phyloP scores from a whole-genome alignment of 2,113 vertebrate genomes.

The Lichenostomus cassidix region DNA sequence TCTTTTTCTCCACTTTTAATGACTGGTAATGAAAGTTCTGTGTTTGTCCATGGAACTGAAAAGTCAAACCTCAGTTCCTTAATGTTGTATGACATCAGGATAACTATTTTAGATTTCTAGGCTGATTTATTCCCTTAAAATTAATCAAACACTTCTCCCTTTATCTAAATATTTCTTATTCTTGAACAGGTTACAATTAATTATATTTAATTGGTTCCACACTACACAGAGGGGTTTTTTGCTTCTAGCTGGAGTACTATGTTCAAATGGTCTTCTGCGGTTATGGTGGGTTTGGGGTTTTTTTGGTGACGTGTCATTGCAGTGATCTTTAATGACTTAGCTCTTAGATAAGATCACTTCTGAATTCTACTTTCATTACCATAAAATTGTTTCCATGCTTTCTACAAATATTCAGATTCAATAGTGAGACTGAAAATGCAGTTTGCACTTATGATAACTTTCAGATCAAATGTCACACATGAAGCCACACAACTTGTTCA shows the following conservation, averaged over 20 bases:
- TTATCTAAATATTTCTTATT: not conserved
- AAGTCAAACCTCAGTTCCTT: not conserved
- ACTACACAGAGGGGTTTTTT: not conserved
- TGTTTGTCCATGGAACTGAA: not conserved
- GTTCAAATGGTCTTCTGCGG: not conserved
- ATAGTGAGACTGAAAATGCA: not conserved
- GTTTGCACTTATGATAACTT: no score
- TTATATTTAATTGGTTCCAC: not conserved
- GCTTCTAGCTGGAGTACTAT: not conserved
- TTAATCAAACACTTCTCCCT: not conserved
- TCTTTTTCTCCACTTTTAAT: not conserved
- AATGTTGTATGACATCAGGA: not conserved
- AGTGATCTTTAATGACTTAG: not conserved
- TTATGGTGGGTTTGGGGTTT: not conserved
- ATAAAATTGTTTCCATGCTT: not conserved
- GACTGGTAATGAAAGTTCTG: not conserved
- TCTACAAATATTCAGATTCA: not conserved
- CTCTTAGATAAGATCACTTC: not conserved
- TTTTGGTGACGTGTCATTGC: not conserved
- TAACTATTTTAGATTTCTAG: not conserved
- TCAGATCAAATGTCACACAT: not conserved
- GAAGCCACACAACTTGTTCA: not conserved
- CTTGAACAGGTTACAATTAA: not conserved
- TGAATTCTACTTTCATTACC: not conserved
- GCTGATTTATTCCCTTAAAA: not conserved